Evolutionary conservation across 2,113 vertebrate species (phyloP).

Genomic region (Dolichallabes microphthalmus): DNA sequence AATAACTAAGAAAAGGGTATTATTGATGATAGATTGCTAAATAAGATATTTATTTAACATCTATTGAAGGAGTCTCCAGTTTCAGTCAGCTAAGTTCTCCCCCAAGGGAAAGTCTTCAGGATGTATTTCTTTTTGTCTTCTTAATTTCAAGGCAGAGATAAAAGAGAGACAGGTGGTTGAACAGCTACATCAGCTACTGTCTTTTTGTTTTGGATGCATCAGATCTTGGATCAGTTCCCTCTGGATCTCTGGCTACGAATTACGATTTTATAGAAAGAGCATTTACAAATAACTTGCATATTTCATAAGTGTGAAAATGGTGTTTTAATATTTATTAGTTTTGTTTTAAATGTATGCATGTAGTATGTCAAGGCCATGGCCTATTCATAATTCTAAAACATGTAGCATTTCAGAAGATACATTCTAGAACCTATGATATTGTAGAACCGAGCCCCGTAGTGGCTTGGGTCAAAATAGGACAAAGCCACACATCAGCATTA

Average conservation of each 20-base stretch:
- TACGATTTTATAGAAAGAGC: not conserved
- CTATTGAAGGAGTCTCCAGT: not conserved
- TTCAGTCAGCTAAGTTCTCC: not conserved
- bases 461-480: constrained; percentile 11
- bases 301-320: not conserved
- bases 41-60: not conserved
- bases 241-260: not conserved
- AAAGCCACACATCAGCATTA: constrained; percentile 31
- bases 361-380: not conserved
- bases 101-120: not conserved
- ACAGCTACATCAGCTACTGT: not conserved
- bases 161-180: not conserved
- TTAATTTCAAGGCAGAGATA: not conserved
- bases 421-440: not conserved
- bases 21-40: not conserved
- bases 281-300: not conserved
- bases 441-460: not conserved
- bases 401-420: not conserved
- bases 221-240: not conserved
- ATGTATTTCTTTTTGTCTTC: not conserved
- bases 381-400: not conserved
- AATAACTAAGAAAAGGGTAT: not conserved
- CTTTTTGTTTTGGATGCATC: not conserved
- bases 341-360: not conserved
- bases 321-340: not conserved